Evolutionary conservation across 1,140 invertebrate genomes (phyloP), one percentile per base, ranked within the genome.

Genomic region (Gryon sp.): DNA sequence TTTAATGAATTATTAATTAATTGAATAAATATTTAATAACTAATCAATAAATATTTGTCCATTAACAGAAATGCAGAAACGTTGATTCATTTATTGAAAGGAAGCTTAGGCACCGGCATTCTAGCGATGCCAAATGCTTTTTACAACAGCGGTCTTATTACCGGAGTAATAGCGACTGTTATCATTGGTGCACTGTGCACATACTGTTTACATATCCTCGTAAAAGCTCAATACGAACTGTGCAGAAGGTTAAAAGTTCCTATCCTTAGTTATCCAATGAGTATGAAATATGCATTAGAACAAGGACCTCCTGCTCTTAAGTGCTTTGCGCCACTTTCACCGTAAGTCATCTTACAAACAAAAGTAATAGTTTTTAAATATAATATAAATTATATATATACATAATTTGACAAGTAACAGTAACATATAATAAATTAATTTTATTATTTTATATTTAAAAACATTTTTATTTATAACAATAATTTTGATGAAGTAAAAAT

Each of bases 51-150:
- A 12, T 9, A 34, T 12, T 12, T 4, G 2, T 2, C 14, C 8
- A 30, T 80, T 83, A 87, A 7, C 81, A 95, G 94, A 45, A 95
- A 95, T 86, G 87, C 88, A 18, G 94, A 95, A 60, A 96, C 95
- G 0, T 88, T 96, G 70, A 92, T 96, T 70, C 95, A 96, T 83
- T 85, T 96, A 66, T 83, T 96, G 12, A 96, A 96, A 81, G 95
- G 94, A 15, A 96, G 96, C 81, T 91, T 97, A 50, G 96, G 96
- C 4, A 97, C 96, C 0, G 96, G 96, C 4, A 95, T 98, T 36
- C 83, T 98, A 40, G 96, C 96, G 11, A 97, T 98, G 94, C 95
- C 96, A 1, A 92, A 93, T 80, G 96, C 96, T 0, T 93, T 97
- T 69, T 90, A 89, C 40, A 93, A 97, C 83, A 90, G 95, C 30